Evolutionary conservation across 2,113 vertebrate species (phyloP).

Genomic region (Daubentonia madagascariensis): DNA sequence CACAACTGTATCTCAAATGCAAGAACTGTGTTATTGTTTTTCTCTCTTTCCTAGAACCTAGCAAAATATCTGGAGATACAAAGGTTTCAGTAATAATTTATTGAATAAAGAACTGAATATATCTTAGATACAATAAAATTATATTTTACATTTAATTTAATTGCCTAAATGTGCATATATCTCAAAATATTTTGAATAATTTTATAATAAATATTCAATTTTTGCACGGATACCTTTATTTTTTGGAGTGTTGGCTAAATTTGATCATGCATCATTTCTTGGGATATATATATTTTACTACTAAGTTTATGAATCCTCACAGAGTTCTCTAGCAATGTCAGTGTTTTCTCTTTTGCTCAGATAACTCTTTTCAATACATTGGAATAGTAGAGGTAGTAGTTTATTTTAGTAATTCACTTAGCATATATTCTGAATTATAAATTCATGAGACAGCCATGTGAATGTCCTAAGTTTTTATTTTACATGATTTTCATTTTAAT

Average conservation of each 20-base stretch:
- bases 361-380: neutral
- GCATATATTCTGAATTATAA: conserved; percentile 33
- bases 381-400: neutral
- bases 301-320: neutral
- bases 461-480: neutral
- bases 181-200: neutral
- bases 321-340: neutral
- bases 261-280: neutral
- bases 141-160: neutral
- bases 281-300: neutral
- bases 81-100: neutral
- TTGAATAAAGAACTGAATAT: neutral
- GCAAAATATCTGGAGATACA: neutral
- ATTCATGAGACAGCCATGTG: neutral
- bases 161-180: neutral
- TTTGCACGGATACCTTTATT: neutral
- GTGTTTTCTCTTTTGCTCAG: neutral
- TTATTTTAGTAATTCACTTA: conserved; percentile 34
- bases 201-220: neutral
- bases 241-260: neutral
- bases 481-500: neutral
- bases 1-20: neutral
- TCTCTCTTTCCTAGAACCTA: neutral
- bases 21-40: neutral
- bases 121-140: neutral